Conservation (phyloP, 2,113 vertebrate genomes). For the Sinocyclocheilus rhinocerous region DNA sequence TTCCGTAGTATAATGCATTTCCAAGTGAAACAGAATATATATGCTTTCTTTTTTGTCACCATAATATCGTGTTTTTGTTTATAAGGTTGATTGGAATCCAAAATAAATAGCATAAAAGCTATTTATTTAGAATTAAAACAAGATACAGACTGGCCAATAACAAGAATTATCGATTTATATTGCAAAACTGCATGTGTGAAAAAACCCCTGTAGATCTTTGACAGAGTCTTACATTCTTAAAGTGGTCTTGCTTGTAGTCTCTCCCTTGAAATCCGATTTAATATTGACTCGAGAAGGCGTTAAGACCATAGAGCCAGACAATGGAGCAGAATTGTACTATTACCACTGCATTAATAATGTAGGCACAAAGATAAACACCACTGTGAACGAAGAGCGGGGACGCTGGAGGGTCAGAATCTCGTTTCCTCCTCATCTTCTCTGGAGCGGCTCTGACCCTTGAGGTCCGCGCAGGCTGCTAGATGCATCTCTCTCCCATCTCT, state of each 20-base stretch:
- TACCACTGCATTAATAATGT: conserved; percentile 55
- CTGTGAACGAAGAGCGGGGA: conserved; percentile 1
- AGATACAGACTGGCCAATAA: not conserved
- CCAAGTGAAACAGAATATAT: no score
- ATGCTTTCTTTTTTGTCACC: not conserved
- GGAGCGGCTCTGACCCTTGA: not conserved
- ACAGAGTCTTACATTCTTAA: conserved; percentile 28
- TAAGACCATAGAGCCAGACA: conserved; percentile 30
- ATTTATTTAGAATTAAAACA: not conserved
- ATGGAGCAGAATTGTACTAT: conserved; percentile 2
- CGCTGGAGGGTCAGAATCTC: conserved; percentile 28
- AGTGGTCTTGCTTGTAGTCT: not conserved
- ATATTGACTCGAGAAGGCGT: conserved; percentile 25
- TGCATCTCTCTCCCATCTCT: conserved; percentile 45
- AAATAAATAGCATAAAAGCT: not conserved
- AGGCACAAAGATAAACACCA: conserved; percentile 34
- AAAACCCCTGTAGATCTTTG: not conserved
- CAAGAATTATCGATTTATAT: conserved; percentile 10
- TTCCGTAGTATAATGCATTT: no score
- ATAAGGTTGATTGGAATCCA: conserved; percentile 14
- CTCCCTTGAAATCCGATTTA: conserved; percentile 39
- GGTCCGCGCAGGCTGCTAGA: conserved; percentile 19
- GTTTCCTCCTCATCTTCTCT: conserved; percentile 45
- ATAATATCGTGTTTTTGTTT: not conserved
- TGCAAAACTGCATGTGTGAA: not conserved